Evolutionary conservation across 2,113 vertebrate genomes (phyloP), one percentile per base, ranked within the genome.

Genomic region (Columbina picui): DNA sequence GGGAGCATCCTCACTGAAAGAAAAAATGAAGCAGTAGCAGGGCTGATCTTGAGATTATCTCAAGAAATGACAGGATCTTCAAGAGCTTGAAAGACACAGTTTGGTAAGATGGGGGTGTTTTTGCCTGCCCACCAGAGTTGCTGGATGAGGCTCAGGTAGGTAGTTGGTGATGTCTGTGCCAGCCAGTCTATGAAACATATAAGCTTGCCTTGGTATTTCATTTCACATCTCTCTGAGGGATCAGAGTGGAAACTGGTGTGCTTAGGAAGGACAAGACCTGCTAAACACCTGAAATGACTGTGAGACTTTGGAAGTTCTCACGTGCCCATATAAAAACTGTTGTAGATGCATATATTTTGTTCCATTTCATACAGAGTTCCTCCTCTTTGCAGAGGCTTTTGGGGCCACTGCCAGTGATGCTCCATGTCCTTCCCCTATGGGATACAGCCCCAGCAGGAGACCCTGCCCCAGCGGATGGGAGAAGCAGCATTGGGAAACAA

Each of bases 401-500:
- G 41, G 27, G n/a, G 38, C 18, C 47, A 14, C 8, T 49, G 34
- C 6, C 34, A 68, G n/a, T 14, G 29, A 55, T 39, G n/a, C 6
- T 39, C 30, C 32, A 25, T 52, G 22, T 57, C 39, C 36, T 76
- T 82, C 20, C 11, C 32, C 30, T 34, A 14, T 8, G 30, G 41
- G 39, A 47, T 25, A 52, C 20, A 60, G 52, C 45, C 45, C 36
- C 27, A 47, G 23, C 50, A 64, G 50, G 27, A 27, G 4, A 45
- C 14, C 29, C 14, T 15, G 30, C 18, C 30, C 49, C 1, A 3
- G n/a, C 0, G 1, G 13, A 16, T 0, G 2, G 25, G 52, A 53
- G 20, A 59, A 16, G 22, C 27, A 75, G 15, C 7, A 4, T 5
- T 43, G 61, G 49, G 32, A 69, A 27, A 64, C 22, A n/a, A 0